Evolutionary conservation across 2,113 vertebrate species (phyloP).

Genomic region (Scomber scombrus): DNA sequence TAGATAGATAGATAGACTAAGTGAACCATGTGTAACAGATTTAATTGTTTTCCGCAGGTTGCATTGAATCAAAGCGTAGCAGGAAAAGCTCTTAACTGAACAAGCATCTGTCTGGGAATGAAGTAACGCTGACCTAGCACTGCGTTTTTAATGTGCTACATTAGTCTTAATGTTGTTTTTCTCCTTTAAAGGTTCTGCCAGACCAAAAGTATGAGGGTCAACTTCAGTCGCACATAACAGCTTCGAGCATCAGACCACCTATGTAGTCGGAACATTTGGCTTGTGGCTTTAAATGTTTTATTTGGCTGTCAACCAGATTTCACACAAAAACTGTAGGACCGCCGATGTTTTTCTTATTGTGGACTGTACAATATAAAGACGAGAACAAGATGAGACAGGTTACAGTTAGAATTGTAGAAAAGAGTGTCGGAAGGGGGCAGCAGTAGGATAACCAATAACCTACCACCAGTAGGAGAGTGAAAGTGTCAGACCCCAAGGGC

Average conservation of each 20-base stretch:
- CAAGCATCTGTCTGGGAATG: conserved; percentile 14
- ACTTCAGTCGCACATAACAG: conserved; percentile 22
- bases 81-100: conserved; percentile 45
- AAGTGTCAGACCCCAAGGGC: not conserved
- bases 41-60: conserved; percentile 21
- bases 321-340: conserved; percentile 53
- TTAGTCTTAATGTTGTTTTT: conserved; percentile 70
- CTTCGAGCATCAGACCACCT: conserved; percentile 77
- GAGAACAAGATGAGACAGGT: conserved; percentile 37
- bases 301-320: conserved; percentile 72
- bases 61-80: not conserved
- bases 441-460: not conserved
- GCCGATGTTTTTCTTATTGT: conserved; percentile 52
- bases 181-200: conserved; percentile 56
- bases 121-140: conserved; percentile 51
- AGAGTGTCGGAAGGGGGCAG: not conserved
- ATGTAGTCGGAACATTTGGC: conserved; percentile 71
- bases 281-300: conserved; percentile 76
- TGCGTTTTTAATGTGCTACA: conserved; percentile 46
- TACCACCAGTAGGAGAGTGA: not conserved
- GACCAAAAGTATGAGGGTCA: conserved; percentile 66
- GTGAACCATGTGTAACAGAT: not conserved
- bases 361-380: conserved; percentile 32
- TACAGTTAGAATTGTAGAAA: conserved; percentile 14
- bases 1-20: too few relatives aligned